These are phyloP conservation scores for Oryzaephilus surinamensis DNA, from an alignment of 1,140 invertebrate species.

Conservation along the genomic window DNA sequence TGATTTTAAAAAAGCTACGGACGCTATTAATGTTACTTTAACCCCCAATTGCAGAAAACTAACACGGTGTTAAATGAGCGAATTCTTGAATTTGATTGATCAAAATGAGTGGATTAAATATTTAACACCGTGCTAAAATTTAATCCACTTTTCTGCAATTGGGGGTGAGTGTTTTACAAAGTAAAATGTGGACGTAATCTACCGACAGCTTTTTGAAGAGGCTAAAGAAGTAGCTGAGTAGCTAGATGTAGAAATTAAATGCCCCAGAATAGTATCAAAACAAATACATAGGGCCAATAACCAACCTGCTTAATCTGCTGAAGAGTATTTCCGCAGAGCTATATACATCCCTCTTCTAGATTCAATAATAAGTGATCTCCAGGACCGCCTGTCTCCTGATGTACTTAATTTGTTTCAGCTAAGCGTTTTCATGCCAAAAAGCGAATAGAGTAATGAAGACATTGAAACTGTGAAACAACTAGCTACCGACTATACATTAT, in stretches of 20 bases:
- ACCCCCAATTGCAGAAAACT: too few relatives aligned
- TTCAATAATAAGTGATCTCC: conserved; percentile 1
- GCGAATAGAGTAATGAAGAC: too few relatives aligned
- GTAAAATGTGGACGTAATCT: conserved; percentile 1
- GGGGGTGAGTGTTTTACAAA: conserved; percentile 2
- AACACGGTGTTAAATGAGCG: conserved; percentile 4
- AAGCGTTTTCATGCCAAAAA: conserved; percentile 2
- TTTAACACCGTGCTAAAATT: too few relatives aligned
- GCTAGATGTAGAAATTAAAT: conserved; percentile 2
- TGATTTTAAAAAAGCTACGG: too few relatives aligned
- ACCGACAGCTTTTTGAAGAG: neutral
- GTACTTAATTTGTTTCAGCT: neutral
- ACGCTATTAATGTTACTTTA: too few relatives aligned
- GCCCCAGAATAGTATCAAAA: neutral
- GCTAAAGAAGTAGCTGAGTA: conserved; percentile 2
- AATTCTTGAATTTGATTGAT: too few relatives aligned
- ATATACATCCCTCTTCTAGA: conserved; percentile 1
- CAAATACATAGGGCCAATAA: conserved; percentile 4
- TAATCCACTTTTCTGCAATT: too few relatives aligned
- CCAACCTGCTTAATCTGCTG: neutral
- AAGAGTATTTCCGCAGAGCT: neutral
- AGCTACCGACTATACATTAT: too few relatives aligned
- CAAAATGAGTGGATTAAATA: too few relatives aligned
- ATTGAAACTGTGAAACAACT: too few relatives aligned
- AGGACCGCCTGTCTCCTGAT: neutral